phyloP scores from a whole-genome alignment of 2,797 vertebrate genomes.

The Lithobates sylvaticus region DNA sequence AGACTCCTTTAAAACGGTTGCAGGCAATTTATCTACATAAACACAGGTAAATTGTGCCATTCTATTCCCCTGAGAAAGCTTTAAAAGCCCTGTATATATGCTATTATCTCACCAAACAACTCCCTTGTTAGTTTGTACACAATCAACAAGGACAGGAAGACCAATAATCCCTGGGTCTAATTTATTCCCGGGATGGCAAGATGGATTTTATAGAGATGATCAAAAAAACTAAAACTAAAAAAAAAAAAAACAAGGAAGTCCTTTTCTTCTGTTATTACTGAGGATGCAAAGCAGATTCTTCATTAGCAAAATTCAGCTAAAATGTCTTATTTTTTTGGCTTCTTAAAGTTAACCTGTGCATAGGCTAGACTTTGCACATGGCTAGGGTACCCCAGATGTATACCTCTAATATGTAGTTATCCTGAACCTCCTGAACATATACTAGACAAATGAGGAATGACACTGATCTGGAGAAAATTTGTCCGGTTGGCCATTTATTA shows the following conservation, averaged over 20 bases:
- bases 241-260: not conserved
- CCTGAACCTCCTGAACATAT: no score
- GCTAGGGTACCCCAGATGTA: no score
- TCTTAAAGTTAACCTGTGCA: no score
- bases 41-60: conserved; percentile 32
- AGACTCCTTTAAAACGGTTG: conserved; percentile 27
- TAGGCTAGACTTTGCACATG: no score
- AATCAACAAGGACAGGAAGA: conserved; percentile 16
- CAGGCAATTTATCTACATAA: conserved; percentile 51
- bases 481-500: no score
- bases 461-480: no score
- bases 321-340: no score
- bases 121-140: conserved; percentile 19
- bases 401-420: no score
- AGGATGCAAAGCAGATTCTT: not conserved
- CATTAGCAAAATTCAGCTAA: not conserved
- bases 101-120: conserved; percentile 28
- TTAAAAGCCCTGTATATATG: conserved; percentile 24
- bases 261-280: not conserved
- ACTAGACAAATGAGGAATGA: no score
- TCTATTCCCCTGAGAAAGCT: conserved; percentile 12
- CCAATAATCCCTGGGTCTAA: conserved; percentile 10
- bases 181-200: conserved; percentile 40
- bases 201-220: conserved; percentile 15
- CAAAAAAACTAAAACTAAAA: not conserved